Evolutionary conservation across 2,888 invertebrate species (phyloP).

Genomic region (Geotrupes spiniger): DNA sequence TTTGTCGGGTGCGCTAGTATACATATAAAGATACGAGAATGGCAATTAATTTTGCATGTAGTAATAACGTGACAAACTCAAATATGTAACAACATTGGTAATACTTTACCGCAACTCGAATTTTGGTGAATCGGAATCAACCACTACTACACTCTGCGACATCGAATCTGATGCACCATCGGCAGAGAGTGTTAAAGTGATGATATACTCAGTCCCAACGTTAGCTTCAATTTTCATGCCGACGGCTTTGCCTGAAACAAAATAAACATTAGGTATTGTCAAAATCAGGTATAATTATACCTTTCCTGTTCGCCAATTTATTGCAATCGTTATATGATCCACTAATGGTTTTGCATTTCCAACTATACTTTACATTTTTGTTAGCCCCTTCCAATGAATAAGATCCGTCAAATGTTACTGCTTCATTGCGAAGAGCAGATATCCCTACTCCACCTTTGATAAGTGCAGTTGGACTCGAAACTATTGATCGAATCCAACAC

Average conservation of each 20-base stretch:
- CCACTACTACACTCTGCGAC: background rate
- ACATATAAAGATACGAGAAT: too few species aligned
- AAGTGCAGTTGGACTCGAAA: constrained; percentile 2
- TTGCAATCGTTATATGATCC: background rate
- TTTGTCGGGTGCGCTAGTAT: too few species aligned
- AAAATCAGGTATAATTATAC: background rate
- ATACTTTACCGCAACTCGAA: too few species aligned
- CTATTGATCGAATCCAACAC: constrained; percentile 13
- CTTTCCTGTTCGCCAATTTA: background rate
- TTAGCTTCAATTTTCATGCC: constrained; percentile 4
- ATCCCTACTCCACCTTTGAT: constrained; percentile 7
- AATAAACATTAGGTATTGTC: background rate
- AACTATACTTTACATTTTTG: background rate
- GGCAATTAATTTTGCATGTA: too few species aligned
- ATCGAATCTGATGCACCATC: background rate
- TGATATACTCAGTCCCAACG: background rate
- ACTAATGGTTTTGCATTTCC: constrained; percentile 3
- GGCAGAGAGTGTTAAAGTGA: constrained; percentile 2
- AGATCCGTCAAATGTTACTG: constrained; percentile 7
- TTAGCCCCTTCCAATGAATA: constrained; percentile 7
- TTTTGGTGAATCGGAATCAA: constrained; percentile 1
- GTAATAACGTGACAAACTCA: too few species aligned
- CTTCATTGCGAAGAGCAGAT: constrained; percentile 3
- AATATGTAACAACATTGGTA: too few species aligned
- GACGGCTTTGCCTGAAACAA: constrained; percentile 6